A percentile compares a stretch with the other conserved stretches of the same genome.
These are phyloP conservation scores for Calcarius ornatus DNA, from an alignment of 2,113 vertebrate genomes.

Conservation along the genomic window DNA sequence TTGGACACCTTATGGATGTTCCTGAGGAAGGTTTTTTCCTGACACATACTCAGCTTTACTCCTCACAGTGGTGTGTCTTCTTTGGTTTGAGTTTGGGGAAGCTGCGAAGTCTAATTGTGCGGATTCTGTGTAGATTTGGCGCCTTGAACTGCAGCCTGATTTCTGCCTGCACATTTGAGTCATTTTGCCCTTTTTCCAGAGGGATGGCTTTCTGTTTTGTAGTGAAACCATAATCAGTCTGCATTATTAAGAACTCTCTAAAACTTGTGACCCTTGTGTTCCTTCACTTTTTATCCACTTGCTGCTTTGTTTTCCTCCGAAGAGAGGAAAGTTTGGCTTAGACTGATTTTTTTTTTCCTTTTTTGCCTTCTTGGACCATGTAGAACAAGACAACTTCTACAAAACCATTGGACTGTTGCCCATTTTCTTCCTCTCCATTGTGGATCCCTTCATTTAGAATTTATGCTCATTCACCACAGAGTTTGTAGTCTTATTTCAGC, in stretches of 20 bases:
- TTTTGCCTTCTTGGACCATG: neutral
- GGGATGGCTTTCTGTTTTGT: neutral
- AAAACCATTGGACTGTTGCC: neutral
- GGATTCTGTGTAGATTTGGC: neutral
- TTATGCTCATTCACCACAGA: neutral
- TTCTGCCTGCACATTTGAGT: neutral
- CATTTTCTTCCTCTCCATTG: neutral
- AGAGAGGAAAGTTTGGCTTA: neutral
- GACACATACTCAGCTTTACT: neutral
- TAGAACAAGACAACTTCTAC: neutral
- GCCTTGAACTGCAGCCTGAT: neutral
- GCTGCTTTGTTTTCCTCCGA: neutral
- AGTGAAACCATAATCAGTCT: neutral
- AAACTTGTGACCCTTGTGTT: neutral
- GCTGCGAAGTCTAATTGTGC: neutral
- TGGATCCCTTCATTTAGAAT: neutral
- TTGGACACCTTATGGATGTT: neutral
- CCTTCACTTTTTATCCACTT: neutral
- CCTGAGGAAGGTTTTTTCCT: neutral
- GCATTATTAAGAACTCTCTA: neutral
- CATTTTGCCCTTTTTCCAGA: neutral
- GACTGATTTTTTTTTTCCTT: neutral
- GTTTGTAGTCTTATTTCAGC: neutral
- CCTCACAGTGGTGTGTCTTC: neutral
- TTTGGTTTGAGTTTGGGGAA: neutral